Evolutionary conservation across 2,888 invertebrate genomes (phyloP), one percentile per base, ranked within the genome.

Genomic region (Uropetala carovei): DNA sequence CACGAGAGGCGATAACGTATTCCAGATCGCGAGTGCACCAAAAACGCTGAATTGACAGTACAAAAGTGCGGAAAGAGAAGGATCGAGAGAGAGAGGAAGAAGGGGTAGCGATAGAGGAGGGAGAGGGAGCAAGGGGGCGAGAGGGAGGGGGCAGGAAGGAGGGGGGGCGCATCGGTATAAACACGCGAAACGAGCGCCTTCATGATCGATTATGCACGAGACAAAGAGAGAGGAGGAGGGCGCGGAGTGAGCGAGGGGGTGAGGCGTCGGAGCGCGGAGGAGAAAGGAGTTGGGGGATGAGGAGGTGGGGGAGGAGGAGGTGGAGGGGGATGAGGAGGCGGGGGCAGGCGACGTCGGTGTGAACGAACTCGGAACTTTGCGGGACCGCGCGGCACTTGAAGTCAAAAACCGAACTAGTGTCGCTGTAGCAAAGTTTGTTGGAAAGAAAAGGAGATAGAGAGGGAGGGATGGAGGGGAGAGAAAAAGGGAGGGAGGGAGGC

Each of bases 311-410:
- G 68, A 64, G 43, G n/a, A 13, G 43, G 43, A 43, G 18, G n/a
- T 0, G 56, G 43, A 83, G 30, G 27, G 9, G n/a, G 16, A 64
- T 43, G n/a, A 18, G 30, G 30, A 60, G 18, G 18, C 43, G 22
- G 18, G 83, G 83, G n/a, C n/a, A 57, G 14, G 11, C 30, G 56
- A 30, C 83, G 30, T 13, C 83, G 43, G 83, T 27, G 75, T 75
- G 75, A 75, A 83, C 56, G 83, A 43, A 83, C 83, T 83, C 56
- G 56, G 56, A 43, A 30, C 30, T 27, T n/a, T 56, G 83, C 56
- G 43, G 75, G 75, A 75, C 27, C 13, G 75, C 75, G 22, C 27
- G 22, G 16, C 27, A 75, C 22, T 13, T n/a, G n/a, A 75, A 68
- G 75, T 27, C 75, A 22, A 75, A 75, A 75, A 75, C 22, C n/a